Conservation (phyloP, 2,113 vertebrate genomes). For the Zosterops japonicus region DNA sequence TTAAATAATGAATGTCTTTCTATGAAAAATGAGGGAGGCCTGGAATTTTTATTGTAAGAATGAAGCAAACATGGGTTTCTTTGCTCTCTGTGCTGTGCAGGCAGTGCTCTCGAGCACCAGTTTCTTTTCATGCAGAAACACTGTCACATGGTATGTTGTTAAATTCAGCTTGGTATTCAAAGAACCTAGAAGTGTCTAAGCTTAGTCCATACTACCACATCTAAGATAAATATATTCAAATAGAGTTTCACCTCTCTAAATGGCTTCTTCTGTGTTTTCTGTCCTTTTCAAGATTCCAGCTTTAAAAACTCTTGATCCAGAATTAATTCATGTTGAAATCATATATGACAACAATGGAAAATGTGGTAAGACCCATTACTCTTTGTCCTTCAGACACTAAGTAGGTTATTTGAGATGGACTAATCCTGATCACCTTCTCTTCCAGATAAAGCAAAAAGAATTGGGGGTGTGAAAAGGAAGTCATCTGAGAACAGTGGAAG, state of each 20-base stretch:
- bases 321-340: constrained; percentile 80
- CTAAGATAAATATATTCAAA: background rate
- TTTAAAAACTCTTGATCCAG: constrained; percentile 80
- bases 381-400: background rate
- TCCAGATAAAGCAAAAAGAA: constrained; percentile 70
- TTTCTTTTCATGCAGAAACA: background rate
- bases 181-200: background rate
- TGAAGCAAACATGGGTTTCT: background rate
- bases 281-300: constrained; percentile 74
- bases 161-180: background rate
- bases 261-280: background rate
- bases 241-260: background rate
- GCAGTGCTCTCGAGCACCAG: background rate
- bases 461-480: constrained; percentile 70
- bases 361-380: constrained; percentile 68
- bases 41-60: background rate
- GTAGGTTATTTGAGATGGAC: background rate
- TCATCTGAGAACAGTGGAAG: constrained; percentile 58
- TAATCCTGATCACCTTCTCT: background rate
- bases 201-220: background rate
- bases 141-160: background rate
- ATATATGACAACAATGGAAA: constrained; percentile 73
- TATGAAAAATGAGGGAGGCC: background rate
- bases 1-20: background rate
- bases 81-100: background rate